Conservation (phyloP, 2,797 vertebrate species). For the Glossophaga mutica region DNA sequence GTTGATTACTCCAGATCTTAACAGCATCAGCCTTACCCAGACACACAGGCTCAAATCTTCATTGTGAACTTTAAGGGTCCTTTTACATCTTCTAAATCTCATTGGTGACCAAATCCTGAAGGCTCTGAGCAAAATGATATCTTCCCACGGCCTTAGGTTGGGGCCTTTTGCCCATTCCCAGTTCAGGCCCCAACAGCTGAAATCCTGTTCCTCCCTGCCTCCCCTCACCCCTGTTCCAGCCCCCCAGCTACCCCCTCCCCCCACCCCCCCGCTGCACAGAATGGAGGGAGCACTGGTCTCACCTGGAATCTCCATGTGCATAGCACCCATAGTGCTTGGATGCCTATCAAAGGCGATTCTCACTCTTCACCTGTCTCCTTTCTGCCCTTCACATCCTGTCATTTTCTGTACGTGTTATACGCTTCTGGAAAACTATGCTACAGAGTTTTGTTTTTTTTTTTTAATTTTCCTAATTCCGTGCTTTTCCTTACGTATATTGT, state of each 20-base stretch:
- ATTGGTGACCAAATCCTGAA: neutral
- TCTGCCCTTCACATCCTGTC: neutral
- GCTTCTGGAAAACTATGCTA: neutral
- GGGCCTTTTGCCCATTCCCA: neutral
- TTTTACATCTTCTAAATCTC: neutral
- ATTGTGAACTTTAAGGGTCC: neutral
- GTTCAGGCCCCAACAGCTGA: neutral
- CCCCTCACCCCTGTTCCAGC: too few species aligned
- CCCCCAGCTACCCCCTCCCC: neutral
- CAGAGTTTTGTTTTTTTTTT: neutral
- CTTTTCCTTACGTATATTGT: neutral
- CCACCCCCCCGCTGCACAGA: neutral
- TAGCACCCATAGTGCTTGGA: accelerated
- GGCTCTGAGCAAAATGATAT: neutral
- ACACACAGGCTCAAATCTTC: neutral
- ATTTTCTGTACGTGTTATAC: neutral
- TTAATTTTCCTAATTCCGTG: neutral
- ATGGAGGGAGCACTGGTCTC: neutral
- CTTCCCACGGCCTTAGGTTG: neutral
- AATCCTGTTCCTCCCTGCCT: neutral
- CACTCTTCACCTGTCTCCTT: neutral
- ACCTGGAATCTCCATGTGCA: too few species aligned
- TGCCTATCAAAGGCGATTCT: neutral
- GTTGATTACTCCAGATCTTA: neutral
- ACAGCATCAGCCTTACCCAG: neutral